These are phyloP conservation scores for Lanistes nyassanus DNA, from an alignment of 1,140 invertebrate species.

Conservation along the genomic window DNA sequence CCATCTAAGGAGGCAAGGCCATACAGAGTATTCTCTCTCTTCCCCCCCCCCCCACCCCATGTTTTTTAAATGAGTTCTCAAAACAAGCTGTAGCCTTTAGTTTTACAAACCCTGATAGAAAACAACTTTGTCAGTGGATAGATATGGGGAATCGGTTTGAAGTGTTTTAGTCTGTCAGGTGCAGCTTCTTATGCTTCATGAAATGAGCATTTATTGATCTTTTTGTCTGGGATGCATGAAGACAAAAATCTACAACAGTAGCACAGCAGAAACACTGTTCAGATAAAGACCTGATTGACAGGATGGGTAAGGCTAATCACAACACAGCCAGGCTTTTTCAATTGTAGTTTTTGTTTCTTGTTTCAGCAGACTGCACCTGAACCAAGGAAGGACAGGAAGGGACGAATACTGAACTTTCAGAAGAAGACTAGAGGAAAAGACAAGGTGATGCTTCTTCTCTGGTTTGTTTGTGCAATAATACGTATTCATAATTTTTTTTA, in stretches of 20 bases:
- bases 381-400: slow-evolving; percentile 50
- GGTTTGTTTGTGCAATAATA: not conserved
- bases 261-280: not conserved
- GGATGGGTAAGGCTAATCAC: too few relatives aligned
- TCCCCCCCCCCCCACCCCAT: too few relatives aligned
- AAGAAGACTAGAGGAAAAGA: slow-evolving; percentile 28
- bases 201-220: not conserved
- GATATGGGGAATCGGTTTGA: too few relatives aligned
- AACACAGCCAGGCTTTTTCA: too few relatives aligned
- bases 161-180: not conserved
- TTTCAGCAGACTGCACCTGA: slow-evolving; percentile 51
- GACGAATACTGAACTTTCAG: slow-evolving; percentile 39
- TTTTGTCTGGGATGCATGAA: not conserved
- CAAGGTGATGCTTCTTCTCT: slow-evolving; percentile 6
- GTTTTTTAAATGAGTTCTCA: too few relatives aligned
- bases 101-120: too few relatives aligned
- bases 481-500: too few relatives aligned
- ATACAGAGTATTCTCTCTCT: too few relatives aligned
- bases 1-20: too few relatives aligned
- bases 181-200: not conserved
- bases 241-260: not conserved
- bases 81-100: too few relatives aligned
- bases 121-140: too few relatives aligned
- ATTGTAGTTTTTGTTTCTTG: slow-evolving; percentile 7
- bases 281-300: not conserved